Evolutionary conservation across 2,888 invertebrate genomes (phyloP).

Genomic region (Thecocarcelia acutangulata): DNA sequence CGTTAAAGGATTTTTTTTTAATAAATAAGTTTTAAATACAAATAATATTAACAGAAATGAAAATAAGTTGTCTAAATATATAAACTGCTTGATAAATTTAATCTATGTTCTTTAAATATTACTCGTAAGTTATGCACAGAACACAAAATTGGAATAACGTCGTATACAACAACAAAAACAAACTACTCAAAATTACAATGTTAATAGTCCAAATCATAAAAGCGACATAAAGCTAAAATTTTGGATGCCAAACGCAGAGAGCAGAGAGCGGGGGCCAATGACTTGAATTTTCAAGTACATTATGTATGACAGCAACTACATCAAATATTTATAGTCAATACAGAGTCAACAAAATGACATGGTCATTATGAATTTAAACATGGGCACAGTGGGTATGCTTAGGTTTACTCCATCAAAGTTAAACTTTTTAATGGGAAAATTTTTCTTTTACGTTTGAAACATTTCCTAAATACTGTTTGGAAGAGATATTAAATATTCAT

Average conservation of each 20-base stretch:
- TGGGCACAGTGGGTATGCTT: background rate
- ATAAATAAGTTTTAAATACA: no score
- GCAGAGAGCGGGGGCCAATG: background rate
- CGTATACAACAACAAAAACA: background rate
- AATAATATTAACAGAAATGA: no score
- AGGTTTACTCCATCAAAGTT: no score
- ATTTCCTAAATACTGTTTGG: background rate
- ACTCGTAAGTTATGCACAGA: background rate
- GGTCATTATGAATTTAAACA: slow-evolving; percentile 24
- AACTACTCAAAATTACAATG: slow-evolving; percentile 2
- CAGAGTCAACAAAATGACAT: slow-evolving; percentile 23
- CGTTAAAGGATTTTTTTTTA: no score
- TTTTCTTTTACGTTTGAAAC: no score
- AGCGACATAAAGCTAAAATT: background rate
- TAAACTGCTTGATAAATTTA: no score
- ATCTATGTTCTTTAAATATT: no score
- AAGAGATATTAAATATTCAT: background rate
- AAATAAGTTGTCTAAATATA: no score
- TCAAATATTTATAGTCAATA: slow-evolving; percentile 36
- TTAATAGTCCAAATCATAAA: background rate
- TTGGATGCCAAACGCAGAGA: background rate
- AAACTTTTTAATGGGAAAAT: no score
- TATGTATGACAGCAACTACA: background rate
- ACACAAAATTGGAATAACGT: slow-evolving; percentile 18
- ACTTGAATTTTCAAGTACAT: background rate